A percentile compares a stretch with the other conserved stretches of the same genome.
These are phyloP conservation scores for Ametastegia equiseti DNA, from an alignment of 2,888 invertebrate species.

Conservation along the genomic window DNA sequence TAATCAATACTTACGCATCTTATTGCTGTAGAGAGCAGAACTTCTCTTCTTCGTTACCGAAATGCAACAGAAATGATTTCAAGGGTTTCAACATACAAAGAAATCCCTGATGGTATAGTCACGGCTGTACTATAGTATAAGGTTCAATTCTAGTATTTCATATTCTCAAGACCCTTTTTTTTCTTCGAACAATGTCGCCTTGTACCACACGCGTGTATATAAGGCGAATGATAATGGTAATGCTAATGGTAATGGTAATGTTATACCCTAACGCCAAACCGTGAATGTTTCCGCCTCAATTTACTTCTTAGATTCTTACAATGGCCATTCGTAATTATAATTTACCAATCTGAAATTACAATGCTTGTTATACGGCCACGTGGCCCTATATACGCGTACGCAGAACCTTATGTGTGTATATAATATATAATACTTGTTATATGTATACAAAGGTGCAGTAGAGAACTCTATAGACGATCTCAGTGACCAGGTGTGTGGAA, in stretches of 20 bases:
- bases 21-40: neutral
- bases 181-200: slow-evolving; percentile 13
- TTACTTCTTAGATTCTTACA: slow-evolving; percentile 9
- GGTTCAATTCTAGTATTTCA: slow-evolving; percentile 14
- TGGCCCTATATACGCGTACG: neutral
- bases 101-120: neutral
- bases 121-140: too few relatives aligned
- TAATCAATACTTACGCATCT: slow-evolving; percentile 25
- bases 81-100: neutral
- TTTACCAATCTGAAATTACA: slow-evolving; percentile 33
- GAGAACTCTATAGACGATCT: slow-evolving; percentile 3
- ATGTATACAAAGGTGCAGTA: slow-evolving; percentile 14
- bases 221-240: slow-evolving; percentile 14
- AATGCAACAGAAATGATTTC: neutral
- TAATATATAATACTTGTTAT: neutral
- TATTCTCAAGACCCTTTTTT: neutral
- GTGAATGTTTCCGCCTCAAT: slow-evolving; percentile 25
- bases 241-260: slow-evolving; percentile 30
- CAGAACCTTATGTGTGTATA: neutral
- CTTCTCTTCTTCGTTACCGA: neutral
- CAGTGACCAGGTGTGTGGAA: slow-evolving; percentile 29
- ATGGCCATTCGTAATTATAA: slow-evolving; percentile 36
- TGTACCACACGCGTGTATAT: neutral
- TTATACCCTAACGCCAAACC: neutral
- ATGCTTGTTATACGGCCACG: slow-evolving; percentile 31